Conservation (phyloP, 2,888 invertebrate species). For the Lymantria monacha region DNA sequence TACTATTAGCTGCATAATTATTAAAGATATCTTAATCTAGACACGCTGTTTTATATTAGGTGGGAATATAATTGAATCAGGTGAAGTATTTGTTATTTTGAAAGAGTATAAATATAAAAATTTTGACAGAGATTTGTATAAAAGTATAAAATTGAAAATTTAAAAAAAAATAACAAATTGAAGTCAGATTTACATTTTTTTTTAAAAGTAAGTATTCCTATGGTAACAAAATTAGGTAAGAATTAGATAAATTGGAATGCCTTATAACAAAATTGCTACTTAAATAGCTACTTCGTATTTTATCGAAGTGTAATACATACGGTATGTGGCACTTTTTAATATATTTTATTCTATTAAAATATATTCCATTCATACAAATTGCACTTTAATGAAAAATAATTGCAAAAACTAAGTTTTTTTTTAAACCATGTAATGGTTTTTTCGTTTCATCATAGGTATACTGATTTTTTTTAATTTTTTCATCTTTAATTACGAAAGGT, state of each 20-base stretch:
- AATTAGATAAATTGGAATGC: conserved; percentile 37
- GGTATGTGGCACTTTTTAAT: conserved; percentile 30
- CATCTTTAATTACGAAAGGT: background rate
- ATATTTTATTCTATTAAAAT: conserved; percentile 1
- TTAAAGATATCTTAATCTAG: conserved; percentile 17
- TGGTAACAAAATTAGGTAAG: background rate
- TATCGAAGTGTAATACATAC: conserved; percentile 11
- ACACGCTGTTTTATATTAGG: conserved; percentile 31
- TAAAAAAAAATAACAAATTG: no score
- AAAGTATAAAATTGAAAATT: no score
- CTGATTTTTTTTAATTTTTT: background rate
- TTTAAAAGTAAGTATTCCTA: background rate
- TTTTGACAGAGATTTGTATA: no score
- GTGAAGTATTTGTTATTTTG: no score
- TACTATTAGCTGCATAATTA: conserved; percentile 17
- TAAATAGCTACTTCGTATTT: conserved; percentile 15
- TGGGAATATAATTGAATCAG: conserved; percentile 31
- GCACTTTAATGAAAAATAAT: background rate
- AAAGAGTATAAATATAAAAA: no score
- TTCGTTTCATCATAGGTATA: background rate
- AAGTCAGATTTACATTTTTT: no score
- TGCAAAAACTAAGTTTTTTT: background rate
- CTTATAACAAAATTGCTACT: conserved; percentile 18
- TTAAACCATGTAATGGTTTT: background rate
- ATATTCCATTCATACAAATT: background rate